Conservation (phyloP, 2,888 invertebrate species). For the Caenorhabditis virilis region DNA sequence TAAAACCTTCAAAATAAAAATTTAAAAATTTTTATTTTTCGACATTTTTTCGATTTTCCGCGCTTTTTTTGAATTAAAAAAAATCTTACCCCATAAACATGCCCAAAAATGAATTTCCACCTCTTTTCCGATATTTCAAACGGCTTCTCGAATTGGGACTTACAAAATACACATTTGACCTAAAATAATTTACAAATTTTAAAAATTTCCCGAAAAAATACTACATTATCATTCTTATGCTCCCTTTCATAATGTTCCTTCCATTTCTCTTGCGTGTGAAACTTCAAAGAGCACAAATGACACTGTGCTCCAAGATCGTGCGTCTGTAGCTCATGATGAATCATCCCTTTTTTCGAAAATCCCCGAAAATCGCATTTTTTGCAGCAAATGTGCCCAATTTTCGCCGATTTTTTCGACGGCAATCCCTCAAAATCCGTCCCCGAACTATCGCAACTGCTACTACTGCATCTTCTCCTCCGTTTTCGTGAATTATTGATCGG, state of each 20-base stretch:
- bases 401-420: not conserved
- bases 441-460: slow-evolving; percentile 7
- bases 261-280: slow-evolving; percentile 8
- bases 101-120: slow-evolving; percentile 17
- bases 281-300: slow-evolving; percentile 12
- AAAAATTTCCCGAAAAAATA: not conserved
- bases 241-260: slow-evolving; percentile 19
- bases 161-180: slow-evolving; percentile 29
- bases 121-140: slow-evolving; percentile 11
- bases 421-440: not conserved
- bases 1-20: too few relatives aligned
- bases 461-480: not conserved
- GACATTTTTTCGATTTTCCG: not conserved
- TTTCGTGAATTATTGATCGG: too few relatives aligned
- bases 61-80: not conserved
- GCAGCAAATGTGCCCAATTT: not conserved
- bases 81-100: slow-evolving; percentile 25
- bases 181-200: not conserved
- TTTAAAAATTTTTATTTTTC: not conserved
- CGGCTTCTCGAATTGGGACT: slow-evolving; percentile 20
- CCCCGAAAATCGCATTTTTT: slow-evolving; percentile 5
- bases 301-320: slow-evolving; percentile 19
- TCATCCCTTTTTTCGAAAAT: slow-evolving; percentile 7
- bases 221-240: slow-evolving; percentile 9
- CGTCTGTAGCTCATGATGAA: slow-evolving; percentile 28